Conservation (phyloP, 2,888 invertebrate species). For the Watsonalla cultraria region DNA sequence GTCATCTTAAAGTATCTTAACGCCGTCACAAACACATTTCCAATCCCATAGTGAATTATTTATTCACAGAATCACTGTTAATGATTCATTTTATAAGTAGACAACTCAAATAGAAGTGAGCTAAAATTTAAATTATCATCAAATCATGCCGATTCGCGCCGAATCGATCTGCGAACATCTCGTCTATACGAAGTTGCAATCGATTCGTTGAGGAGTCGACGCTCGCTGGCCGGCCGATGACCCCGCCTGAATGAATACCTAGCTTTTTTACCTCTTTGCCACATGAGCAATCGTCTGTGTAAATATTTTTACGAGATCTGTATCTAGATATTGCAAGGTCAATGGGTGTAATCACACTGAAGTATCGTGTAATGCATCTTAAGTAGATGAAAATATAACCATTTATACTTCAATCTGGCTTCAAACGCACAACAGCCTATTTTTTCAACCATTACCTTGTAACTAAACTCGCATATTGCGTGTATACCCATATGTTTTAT, state of each 20-base stretch:
- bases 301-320: slow-evolving; percentile 4
- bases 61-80: no score
- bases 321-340: slow-evolving; percentile 6
- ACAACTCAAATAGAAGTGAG: background rate
- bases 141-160: slow-evolving; percentile 35
- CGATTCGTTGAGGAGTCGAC: slow-evolving; percentile 54
- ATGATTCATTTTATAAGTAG: no score
- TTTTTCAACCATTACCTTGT: no score
- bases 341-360: slow-evolving; percentile 12
- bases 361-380: slow-evolving; percentile 6
- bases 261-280: slow-evolving; percentile 17
- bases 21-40: no score
- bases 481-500: no score
- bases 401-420: background rate
- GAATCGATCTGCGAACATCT: slow-evolving; percentile 41
- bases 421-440: no score
- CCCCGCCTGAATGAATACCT: slow-evolving; percentile 24
- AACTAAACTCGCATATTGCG: no score
- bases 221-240: slow-evolving; percentile 27
- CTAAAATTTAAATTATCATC: slow-evolving; percentile 28
- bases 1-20: no score
- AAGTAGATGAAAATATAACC: background rate
- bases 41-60: no score
- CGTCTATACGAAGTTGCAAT: slow-evolving; percentile 62
- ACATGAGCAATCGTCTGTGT: slow-evolving; percentile 3